Evolutionary conservation across 1,140 invertebrate genomes (phyloP).

Genomic region (Hycleus cichorii): DNA sequence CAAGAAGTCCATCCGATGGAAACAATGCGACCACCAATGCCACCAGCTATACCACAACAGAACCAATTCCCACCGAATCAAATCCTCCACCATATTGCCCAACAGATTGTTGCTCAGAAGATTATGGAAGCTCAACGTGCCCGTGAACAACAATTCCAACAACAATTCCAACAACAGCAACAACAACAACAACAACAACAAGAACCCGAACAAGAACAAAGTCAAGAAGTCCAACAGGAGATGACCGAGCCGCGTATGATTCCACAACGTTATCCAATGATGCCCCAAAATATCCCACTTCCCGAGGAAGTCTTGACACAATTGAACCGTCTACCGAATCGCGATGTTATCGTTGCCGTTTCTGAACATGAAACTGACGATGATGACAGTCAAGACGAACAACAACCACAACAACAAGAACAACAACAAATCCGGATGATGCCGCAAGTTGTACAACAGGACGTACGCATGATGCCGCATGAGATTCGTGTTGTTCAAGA

Average conservation of each 20-base stretch:
- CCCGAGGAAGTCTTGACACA: constrained; percentile 53
- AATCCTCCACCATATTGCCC: constrained; percentile 38
- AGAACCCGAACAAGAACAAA: constrained; percentile 14
- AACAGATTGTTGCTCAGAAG: constrained; percentile 39
- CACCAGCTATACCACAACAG: constrained; percentile 17
- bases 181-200: constrained; percentile 11
- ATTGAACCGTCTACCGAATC: constrained; percentile 42
- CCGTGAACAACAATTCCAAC: constrained; percentile 18
- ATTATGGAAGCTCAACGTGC: constrained; percentile 33
- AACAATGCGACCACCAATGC: constrained; percentile 35
- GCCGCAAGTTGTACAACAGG: neutral
- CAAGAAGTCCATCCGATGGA: constrained; percentile 30
- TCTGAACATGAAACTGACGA: constrained; percentile 34
- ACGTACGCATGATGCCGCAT: neutral
- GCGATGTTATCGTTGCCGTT: constrained; percentile 35
- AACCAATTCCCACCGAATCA: constrained; percentile 29
- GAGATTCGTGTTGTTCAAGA: constrained; percentile 32
- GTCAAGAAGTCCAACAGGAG: constrained; percentile 3
- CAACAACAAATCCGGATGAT: constrained; percentile 3
- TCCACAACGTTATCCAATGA: constrained; percentile 37
- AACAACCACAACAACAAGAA: constrained; percentile 13
- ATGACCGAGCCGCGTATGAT: constrained; percentile 20
- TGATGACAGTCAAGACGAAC: constrained; percentile 21
- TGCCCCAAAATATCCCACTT: constrained; percentile 45
- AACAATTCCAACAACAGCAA: constrained; percentile 13